These are phyloP conservation scores for Corythornis cristatus DNA, from an alignment of 2,113 vertebrate genomes.

Conservation along the genomic window DNA sequence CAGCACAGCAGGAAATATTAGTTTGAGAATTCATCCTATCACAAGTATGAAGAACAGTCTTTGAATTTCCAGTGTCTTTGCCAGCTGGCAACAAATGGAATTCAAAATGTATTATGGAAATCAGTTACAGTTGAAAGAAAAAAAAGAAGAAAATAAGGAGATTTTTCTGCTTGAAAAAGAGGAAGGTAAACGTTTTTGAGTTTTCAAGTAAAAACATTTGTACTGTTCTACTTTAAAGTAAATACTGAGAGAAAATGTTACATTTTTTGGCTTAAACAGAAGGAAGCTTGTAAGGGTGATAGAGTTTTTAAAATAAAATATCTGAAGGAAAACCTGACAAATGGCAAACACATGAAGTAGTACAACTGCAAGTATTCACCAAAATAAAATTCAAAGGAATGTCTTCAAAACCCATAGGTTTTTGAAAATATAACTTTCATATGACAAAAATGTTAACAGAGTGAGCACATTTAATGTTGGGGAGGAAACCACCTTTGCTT, in stretches of 20 bases:
- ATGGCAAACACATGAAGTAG: background rate
- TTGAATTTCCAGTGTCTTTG: background rate
- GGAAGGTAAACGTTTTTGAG: background rate
- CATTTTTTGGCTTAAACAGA: background rate
- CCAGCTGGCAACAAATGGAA: background rate
- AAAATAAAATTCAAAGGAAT: background rate
- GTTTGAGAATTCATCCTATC: background rate
- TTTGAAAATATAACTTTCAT: background rate
- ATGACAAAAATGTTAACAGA: background rate
- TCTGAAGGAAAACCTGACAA: background rate
- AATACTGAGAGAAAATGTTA: background rate
- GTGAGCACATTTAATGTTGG: background rate
- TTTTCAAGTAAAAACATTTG: background rate
- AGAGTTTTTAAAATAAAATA: background rate
- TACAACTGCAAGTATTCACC: background rate
- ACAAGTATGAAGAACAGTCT: background rate
- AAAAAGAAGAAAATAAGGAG: rapidly evolving
- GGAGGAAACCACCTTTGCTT: rapidly evolving
- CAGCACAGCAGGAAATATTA: background rate
- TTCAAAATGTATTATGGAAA: background rate
- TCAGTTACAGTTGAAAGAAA: background rate
- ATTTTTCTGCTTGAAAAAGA: background rate
- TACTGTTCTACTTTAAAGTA: background rate
- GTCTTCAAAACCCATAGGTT: background rate
- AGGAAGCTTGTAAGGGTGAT: background rate